A percentile compares a stretch with the other conserved stretches of the same genome.
Evolutionary conservation across 2,113 vertebrate genomes (phyloP).

Genomic region (Meleagris gallopavo): DNA sequence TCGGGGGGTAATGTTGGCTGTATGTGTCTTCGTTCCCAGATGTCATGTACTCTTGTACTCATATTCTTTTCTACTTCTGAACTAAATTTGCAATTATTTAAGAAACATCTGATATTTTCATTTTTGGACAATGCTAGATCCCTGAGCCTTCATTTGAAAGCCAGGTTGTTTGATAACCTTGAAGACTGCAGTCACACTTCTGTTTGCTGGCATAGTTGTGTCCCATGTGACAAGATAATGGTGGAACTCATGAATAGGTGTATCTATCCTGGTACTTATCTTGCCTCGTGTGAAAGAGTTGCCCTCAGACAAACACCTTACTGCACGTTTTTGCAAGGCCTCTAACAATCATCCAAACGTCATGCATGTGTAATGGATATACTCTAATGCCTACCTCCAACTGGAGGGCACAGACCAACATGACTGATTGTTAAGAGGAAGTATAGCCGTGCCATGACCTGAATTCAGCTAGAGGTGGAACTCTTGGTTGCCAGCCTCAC

Average conservation of each 20-base stretch:
- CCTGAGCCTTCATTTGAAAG: not conserved
- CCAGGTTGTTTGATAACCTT: not conserved
- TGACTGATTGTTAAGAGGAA: not conserved
- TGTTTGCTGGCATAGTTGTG: accelerated
- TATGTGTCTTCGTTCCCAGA: accelerated
- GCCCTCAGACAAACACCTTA: accelerated
- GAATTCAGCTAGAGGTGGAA: not conserved
- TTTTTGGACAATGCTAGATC: not conserved
- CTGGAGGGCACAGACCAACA: not conserved
- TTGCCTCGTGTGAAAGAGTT: not conserved
- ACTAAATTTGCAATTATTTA: not conserved
- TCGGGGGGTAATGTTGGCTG: not conserved
- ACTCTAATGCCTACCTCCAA: not conserved
- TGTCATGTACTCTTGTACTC: not conserved
- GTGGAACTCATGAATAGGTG: accelerated
- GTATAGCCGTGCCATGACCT: not conserved
- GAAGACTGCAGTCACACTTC: not conserved
- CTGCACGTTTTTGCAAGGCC: not conserved
- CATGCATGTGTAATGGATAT: no score
- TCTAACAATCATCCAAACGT: not conserved
- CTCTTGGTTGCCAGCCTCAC: not conserved
- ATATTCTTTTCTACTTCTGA: not conserved
- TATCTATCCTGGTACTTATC: no score
- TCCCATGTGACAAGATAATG: accelerated
- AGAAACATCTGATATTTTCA: not conserved